Percentiles rank a stretch among this genome's conserved stretches.
These are phyloP conservation scores for Myiotriccus ornatus DNA, from an alignment of 2,797 vertebrate genomes.

Conservation along the genomic window DNA sequence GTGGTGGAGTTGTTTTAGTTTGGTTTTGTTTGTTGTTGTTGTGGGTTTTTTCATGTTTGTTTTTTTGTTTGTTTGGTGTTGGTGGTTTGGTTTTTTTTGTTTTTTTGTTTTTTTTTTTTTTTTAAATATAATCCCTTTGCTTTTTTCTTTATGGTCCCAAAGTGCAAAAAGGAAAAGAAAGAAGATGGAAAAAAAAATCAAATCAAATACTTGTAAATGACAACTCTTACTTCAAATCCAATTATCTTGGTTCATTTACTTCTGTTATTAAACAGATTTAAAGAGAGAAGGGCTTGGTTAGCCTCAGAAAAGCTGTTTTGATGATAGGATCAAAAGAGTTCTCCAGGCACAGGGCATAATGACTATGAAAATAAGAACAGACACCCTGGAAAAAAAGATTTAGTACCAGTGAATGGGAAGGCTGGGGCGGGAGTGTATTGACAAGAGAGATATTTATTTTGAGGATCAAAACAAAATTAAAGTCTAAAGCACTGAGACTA, in stretches of 20 bases:
- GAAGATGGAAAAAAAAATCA: background rate
- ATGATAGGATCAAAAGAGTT: constrained; percentile 32
- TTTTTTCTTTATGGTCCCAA: background rate
- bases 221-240: constrained; percentile 25
- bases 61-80: too few relatives aligned
- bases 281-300: background rate
- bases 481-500: background rate
- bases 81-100: too few relatives aligned
- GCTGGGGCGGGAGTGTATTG: background rate
- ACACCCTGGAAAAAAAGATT: background rate
- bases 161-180: background rate
- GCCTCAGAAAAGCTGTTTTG: constrained; percentile 26
- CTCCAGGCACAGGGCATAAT: background rate
- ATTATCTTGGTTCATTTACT: constrained; percentile 27
- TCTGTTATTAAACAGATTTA: constrained; percentile 38
- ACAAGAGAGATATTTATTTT: background rate
- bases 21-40: background rate
- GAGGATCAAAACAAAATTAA: constrained; percentile 45
- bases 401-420: background rate
- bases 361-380: constrained; percentile 8
- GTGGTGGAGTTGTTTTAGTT: background rate
- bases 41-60: too few relatives aligned
- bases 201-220: background rate
- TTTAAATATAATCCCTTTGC: background rate
- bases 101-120: background rate